phyloP scores from a whole-genome alignment of 2,888 invertebrate species.

The Carcina quercana region DNA sequence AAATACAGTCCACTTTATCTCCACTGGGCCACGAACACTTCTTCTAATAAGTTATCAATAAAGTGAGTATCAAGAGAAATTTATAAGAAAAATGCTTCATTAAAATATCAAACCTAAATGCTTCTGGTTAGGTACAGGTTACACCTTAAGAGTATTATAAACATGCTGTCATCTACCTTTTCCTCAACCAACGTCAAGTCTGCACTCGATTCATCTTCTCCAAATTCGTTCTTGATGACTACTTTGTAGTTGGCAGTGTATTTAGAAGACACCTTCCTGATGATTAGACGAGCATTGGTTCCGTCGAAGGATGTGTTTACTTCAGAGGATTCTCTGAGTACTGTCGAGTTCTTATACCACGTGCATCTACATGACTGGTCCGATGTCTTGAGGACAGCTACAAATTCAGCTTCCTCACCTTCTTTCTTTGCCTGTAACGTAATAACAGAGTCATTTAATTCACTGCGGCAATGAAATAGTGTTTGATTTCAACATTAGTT shows the following conservation, averaged over 20 bases:
- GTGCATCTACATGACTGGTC: conserved; percentile 88
- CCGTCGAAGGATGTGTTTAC: conserved; percentile 89
- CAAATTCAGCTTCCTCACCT: conserved; percentile 83
- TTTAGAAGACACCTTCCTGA: conserved; percentile 84
- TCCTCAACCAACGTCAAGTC: conserved; percentile 84
- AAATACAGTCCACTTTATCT: too few species aligned
- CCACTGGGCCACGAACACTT: too few species aligned
- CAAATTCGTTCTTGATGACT: conserved; percentile 92
- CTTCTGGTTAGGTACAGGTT: too few species aligned
- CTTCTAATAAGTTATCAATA: too few species aligned
- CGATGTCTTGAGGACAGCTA: conserved; percentile 81
- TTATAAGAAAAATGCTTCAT: too few species aligned
- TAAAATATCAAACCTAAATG: too few species aligned
- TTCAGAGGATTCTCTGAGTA: conserved; percentile 85
- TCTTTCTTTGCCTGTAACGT: conserved; percentile 56
- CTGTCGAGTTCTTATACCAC: conserved; percentile 89
- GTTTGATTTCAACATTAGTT: too few species aligned
- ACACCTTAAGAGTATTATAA: too few species aligned
- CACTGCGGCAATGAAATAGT: too few species aligned
- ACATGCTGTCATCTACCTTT: too few species aligned
- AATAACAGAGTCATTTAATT: too few species aligned
- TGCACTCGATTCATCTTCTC: conserved; percentile 91
- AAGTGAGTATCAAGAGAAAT: too few species aligned
- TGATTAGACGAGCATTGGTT: conserved; percentile 83
- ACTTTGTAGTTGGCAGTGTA: conserved; percentile 88